A percentile compares a stretch with the other conserved stretches of the same genome.
Conservation (phyloP, 2,113 vertebrate species). For the Dasyurus viverrinus region DNA sequence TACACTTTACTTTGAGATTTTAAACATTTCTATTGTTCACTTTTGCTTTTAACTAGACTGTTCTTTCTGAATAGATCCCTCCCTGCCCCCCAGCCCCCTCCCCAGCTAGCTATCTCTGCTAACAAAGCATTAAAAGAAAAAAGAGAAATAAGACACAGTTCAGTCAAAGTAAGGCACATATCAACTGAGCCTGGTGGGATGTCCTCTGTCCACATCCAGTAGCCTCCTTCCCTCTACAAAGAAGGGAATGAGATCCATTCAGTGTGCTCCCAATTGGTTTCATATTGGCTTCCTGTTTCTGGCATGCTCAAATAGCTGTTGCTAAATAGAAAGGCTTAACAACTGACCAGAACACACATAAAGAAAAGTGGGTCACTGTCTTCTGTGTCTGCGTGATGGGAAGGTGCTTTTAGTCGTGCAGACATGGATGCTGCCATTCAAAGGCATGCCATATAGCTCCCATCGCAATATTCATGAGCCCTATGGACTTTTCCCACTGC, state of each 20-base stretch:
- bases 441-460: neutral
- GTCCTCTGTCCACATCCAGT: neutral
- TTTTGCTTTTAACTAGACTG: neutral
- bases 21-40: neutral
- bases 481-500: neutral
- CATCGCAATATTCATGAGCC: neutral
- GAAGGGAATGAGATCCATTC: neutral
- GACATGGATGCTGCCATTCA: neutral
- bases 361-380: neutral
- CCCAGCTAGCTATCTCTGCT: neutral
- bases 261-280: neutral
- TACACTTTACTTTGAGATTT: neutral
- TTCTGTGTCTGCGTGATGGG: neutral
- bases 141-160: neutral
- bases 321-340: constrained; percentile 10
- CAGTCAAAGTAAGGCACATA: neutral
- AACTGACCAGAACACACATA: constrained; percentile 1
- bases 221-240: neutral
- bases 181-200: neutral
- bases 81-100: neutral
- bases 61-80: neutral
- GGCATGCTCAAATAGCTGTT: neutral
- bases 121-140: neutral
- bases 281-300: neutral
- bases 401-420: neutral